Evolutionary conservation across 2,113 vertebrate genomes (phyloP), one percentile per base, ranked within the genome.

Genomic region (Festucalex cinctus): DNA sequence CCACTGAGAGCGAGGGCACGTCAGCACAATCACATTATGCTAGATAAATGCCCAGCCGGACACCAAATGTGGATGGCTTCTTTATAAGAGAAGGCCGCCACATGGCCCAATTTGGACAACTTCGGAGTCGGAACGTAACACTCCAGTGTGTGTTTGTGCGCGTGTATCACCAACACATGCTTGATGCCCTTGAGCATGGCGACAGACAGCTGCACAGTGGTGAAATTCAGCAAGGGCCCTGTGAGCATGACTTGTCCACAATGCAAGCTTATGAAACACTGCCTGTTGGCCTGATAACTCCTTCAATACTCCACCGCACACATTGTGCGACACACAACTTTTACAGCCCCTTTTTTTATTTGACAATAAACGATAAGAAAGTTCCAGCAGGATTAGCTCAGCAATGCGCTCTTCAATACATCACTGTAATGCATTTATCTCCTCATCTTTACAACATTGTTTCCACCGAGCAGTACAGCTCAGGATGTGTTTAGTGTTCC

Each of bases 21-120:
- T 88, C 84, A 79, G 68, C 79, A 51, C 69, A 81, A 88, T 88
- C 82, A 86, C 82, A 84, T 88, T 88, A 88, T 71, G 68, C 20
- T 59, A 68, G 85, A 89, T 86, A 84, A 86, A 87, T 85, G 85
- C 66, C 70, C 48, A 13, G 73, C 75, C 66, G 57, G 69, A 62
- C 2, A 75, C 69, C 24, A 73, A 83, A 79, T 80, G 79, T 88
- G 77, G 81, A 85, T 71, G 78, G 69, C 71, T 53, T 74, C 79
- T 84, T 85, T 84, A 49, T 79, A 79, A 77, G 79, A 79, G 68
- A 77, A 77, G 80, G 70, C 80, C 68, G 62, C 81, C 84, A 84
- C 85, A 86, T 84, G 79, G 79, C 73, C 74, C 74, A 71, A 36
- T 81, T 74, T 76, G 57, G 69, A 83, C 75, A 77, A 78, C 76